Evolutionary conservation across 2,797 vertebrate genomes (phyloP), one percentile per base, ranked within the genome.

Genomic region (Silurus aristotelis): DNA sequence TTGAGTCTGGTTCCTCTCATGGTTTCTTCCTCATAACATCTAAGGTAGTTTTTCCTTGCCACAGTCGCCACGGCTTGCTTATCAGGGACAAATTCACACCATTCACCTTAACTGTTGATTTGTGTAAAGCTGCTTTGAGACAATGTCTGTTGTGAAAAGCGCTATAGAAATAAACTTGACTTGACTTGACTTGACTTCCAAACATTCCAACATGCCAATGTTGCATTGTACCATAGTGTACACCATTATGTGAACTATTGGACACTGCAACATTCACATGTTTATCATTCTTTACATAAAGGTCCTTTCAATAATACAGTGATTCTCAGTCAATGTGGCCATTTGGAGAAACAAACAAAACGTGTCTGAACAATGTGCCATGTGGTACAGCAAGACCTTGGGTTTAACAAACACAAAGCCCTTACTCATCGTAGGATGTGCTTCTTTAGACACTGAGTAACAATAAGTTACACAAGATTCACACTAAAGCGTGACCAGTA

Each of bases 401-500:
- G 27, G 48, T 38, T 82, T 14, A 68, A 55, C 71, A 63, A 68
- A 72, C 56, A 9, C 22, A 83, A 60, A 64, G 55, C 68, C 80
- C 83, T 87, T 80, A 82, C 67, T 86, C 68, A 88, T 84, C 46
- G 78, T 80, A 88, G 78, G 71, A 80, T 83, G 43, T 64, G 78
- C 63, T 76, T 68, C 58, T 73, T 66, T 56, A 89, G 82, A 84
- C 80, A 72, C 48, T 19, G 31, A 68, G 46, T 22, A 73, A 85
- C 70, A 85, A 82, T 83, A 89, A 67, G 83, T 81, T 48, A 87
- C 73, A 27, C 17, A 81, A 82, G 81, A 80, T 17, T 66, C 81
- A 80, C 80, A 87, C 76, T 88, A 83, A 83, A 84, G 38, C 72
- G 56, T 9, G 10, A n/a, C 80, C 83, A 48, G 63, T 84, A 73